Base-by-base conservation (phyloP, 2,113 vertebrate species). In the Nettapus auritus region DNA sequence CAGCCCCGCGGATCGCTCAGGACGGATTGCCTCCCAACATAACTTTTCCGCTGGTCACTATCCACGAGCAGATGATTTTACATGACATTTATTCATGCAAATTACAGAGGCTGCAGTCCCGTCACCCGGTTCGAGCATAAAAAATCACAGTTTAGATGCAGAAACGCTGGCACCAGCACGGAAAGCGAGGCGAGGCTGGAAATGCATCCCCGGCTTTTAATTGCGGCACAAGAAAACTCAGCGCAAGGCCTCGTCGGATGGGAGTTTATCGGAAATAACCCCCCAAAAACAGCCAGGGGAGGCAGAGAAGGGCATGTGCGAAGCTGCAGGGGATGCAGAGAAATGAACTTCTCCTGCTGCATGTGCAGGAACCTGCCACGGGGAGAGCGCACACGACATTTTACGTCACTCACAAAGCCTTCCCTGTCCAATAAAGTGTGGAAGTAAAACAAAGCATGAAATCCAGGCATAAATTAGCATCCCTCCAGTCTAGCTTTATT, bases 361-460 rank as follows among this genome's bases (percentile, higher is more conserved):
- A 94, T 95, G 94, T 96, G 91, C 94, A 93, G 80, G 33, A 95
- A 96, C 90, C 95, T 94, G 93, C 96, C 95, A 95, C 96, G 74
- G 94, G 94, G 94, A 97, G 96, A 95, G 89, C 68, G 89, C 86
- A 97, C 85, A 53, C 88, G 76, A 94, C 92, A 86, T 95, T 94
- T 93, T 93, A 97, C 94, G 92, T 97, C 96, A 96, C 93, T 96
- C 95, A 96, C 94, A 97, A 96, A 96, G 95, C 95, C 91, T 96
- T 81, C 82, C 92, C 95, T 90, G 90, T 95, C 96, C 95, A 97
- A 96, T 97, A 96, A 96, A 96, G 94, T 90, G 93, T 63, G 64
- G 93, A 96, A 96, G 80, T 96, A 97, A 97, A 96, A 97, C 96
- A 94, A 91, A 95, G 88, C 96, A 94, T 87, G 89, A 97, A 89